Percentiles rank a stretch among this genome's conserved stretches.
phyloP scores from a whole-genome alignment of 2,888 invertebrate genomes.

The Tillus elongatus region DNA sequence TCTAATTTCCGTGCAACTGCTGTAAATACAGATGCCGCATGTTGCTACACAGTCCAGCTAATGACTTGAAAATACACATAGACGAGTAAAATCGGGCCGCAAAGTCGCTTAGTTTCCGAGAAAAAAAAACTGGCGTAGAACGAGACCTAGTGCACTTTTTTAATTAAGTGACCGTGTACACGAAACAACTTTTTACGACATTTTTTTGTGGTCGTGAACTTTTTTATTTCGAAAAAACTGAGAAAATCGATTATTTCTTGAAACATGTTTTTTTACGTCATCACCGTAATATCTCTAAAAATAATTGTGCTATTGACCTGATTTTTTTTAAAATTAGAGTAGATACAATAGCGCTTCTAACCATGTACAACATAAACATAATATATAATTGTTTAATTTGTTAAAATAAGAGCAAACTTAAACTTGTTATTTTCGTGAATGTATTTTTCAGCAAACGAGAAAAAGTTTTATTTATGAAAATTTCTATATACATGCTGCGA shows the following conservation, averaged over 20 bases:
- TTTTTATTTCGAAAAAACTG: conserved; percentile 1
- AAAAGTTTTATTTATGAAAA: conserved; percentile 1
- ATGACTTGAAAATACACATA: too few species aligned
- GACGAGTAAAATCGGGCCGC: not conserved
- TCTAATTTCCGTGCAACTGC: too few species aligned
- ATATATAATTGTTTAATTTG: not conserved
- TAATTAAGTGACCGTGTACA: not conserved
- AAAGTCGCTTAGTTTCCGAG: conserved; percentile 1
- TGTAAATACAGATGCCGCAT: too few species aligned
- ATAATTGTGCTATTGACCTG: not conserved
- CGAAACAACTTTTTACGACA: conserved; percentile 1
- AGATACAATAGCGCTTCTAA: too few species aligned
- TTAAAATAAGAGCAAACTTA: not conserved
- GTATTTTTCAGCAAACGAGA: not conserved
- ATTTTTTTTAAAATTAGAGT: not conserved
- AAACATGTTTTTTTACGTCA: conserved; percentile 1
- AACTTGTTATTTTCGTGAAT: not conserved
- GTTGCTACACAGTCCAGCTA: too few species aligned
- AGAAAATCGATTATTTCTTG: not conserved
- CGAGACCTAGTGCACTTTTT: not conserved
- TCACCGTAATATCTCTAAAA: conserved; percentile 1
- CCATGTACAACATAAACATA: not conserved
- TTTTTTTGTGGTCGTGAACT: not conserved
- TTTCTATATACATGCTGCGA: conserved; percentile 1
- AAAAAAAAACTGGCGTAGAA: conserved; percentile 3